These are phyloP conservation scores for Aphidius colemani DNA, from an alignment of 2,888 invertebrate genomes.

Conservation along the genomic window DNA sequence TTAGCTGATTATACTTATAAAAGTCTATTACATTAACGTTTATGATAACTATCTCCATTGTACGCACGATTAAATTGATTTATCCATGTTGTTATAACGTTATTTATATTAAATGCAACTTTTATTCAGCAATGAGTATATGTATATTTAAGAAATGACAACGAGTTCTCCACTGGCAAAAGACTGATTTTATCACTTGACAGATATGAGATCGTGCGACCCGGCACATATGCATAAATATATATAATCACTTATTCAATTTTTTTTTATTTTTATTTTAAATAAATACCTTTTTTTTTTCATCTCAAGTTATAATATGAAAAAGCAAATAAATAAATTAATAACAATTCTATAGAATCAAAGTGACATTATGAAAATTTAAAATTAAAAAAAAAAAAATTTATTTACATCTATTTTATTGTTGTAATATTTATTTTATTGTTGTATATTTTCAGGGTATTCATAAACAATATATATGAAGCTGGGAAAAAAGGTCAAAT, in stretches of 20 bases:
- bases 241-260: slow-evolving; percentile 17
- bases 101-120: slow-evolving; percentile 36
- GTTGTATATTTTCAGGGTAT: too few relatives aligned
- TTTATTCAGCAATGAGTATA: slow-evolving; percentile 8
- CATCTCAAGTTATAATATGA: slow-evolving; percentile 1
- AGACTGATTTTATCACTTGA: slow-evolving; percentile 46
- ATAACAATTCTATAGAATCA: background rate
- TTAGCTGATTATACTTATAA: slow-evolving; percentile 19
- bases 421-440: too few relatives aligned
- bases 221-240: slow-evolving; percentile 33
- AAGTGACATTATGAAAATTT: too few relatives aligned
- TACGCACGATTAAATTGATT: slow-evolving; percentile 52
- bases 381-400: too few relatives aligned
- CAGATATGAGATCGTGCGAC: slow-evolving; percentile 45
- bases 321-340: background rate
- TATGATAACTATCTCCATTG: slow-evolving; percentile 33
- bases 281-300: slow-evolving; percentile 3
- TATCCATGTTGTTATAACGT: slow-evolving; percentile 43
- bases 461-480: too few relatives aligned
- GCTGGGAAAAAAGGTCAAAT: too few relatives aligned
- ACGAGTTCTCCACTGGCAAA: slow-evolving; percentile 5
- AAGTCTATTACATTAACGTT: slow-evolving; percentile 45
- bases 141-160: background rate
- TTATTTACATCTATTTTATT: too few relatives aligned
- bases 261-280: slow-evolving; percentile 22